phyloP scores from a whole-genome alignment of 2,888 invertebrate genomes.

The Mythimna vitellina region DNA sequence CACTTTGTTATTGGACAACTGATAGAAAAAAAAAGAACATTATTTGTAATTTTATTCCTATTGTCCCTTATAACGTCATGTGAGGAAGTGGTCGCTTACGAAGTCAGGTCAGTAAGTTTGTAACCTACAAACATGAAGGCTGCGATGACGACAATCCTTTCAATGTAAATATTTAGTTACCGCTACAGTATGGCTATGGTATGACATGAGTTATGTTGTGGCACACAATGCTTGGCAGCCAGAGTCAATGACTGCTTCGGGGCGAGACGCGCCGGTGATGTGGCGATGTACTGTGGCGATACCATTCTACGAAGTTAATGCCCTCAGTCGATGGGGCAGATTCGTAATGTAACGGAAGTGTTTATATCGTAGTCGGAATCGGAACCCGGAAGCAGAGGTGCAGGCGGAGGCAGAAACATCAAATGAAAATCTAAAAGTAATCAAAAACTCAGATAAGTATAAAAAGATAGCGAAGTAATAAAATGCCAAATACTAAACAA shows the following conservation, averaged over 20 bases:
- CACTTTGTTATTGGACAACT: neutral
- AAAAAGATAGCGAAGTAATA: no score
- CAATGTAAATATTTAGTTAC: slow-evolving; percentile 20
- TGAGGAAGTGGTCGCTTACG: neutral
- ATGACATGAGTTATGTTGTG: slow-evolving; percentile 11
- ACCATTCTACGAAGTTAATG: slow-evolving; percentile 7
- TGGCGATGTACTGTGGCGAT: slow-evolving; percentile 5
- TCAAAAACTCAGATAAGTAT: no score
- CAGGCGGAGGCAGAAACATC: no score
- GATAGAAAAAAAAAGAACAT: neutral
- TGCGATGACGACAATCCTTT: slow-evolving; percentile 16
- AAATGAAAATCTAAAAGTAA: no score
- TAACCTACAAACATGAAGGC: slow-evolving; percentile 9
- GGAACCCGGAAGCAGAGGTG: no score
- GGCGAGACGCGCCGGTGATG: neutral
- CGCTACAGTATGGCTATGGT: slow-evolving; percentile 8
- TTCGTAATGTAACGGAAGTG: neutral
- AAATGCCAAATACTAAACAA: no score
- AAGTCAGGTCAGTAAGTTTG: neutral
- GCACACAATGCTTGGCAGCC: slow-evolving; percentile 4
- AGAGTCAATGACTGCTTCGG: slow-evolving; percentile 1
- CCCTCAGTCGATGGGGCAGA: neutral
- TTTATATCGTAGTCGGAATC: no score
- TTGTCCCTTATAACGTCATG: neutral
- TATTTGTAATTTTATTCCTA: neutral